phyloP scores from a whole-genome alignment of 1,140 invertebrate species.

The Lepidostoma basale region DNA sequence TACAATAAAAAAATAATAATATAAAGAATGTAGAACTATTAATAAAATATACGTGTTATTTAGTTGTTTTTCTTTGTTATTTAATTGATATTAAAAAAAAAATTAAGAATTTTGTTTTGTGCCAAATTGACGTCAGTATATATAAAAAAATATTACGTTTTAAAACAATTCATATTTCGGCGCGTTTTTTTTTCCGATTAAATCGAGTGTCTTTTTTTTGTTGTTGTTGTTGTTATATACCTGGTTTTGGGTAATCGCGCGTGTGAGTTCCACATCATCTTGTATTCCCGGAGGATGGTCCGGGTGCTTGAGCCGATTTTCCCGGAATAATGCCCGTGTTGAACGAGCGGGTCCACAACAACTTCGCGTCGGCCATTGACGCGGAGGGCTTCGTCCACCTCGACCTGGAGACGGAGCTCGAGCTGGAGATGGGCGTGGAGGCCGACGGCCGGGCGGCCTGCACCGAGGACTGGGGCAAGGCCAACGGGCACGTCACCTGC shows the following conservation, averaged over 20 bases:
- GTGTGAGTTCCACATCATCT: no score
- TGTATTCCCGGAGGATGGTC: not conserved
- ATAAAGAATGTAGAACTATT: conserved; percentile 10
- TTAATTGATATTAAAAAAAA: not conserved
- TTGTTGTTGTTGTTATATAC: not conserved
- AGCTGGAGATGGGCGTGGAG: conserved; percentile 30
- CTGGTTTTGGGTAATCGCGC: not conserved
- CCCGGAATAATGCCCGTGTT: conserved; percentile 36
- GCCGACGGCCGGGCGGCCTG: not conserved
- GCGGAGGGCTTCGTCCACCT: conserved; percentile 42
- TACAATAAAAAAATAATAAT: conserved; percentile 1
- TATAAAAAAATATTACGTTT: no score
- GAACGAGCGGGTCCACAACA: conserved; percentile 25
- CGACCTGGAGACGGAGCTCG: conserved; percentile 27
- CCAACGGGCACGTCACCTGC: not conserved
- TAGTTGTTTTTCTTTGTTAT: conserved; percentile 9
- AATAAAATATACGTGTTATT: conserved; percentile 2
- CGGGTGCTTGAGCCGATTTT: not conserved
- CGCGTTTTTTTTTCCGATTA: not conserved
- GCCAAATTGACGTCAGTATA: conserved; percentile 28
- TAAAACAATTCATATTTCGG: not conserved
- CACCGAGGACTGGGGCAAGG: conserved; percentile 16
- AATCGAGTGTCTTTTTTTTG: not conserved
- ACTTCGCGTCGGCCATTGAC: conserved; percentile 32
- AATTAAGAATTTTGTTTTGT: conserved; percentile 10